Conservation (phyloP, 1,140 invertebrate species). For the Drosophila lacertosa region DNA sequence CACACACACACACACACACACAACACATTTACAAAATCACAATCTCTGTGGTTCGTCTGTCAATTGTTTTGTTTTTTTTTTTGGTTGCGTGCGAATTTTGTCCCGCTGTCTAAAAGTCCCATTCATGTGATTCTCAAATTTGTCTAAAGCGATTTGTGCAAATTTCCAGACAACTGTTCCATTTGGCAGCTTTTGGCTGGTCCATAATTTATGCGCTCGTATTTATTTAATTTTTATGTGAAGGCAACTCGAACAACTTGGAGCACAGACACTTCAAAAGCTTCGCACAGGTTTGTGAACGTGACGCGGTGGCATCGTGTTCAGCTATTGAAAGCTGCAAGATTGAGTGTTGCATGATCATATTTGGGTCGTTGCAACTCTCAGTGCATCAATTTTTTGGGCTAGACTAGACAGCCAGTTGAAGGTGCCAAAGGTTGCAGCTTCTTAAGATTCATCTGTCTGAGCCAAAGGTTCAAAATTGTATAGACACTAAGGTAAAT, state of each 20-base stretch:
- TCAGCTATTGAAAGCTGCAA: constrained; percentile 33
- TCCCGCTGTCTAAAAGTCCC: not conserved
- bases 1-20: constrained; percentile 4
- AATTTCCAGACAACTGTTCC: constrained; percentile 38
- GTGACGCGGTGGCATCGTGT: constrained; percentile 6
- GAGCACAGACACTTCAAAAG: not conserved
- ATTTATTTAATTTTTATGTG: constrained; percentile 74
- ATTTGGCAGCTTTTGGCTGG: constrained; percentile 17
- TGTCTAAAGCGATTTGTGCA: constrained; percentile 78
- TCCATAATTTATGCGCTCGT: constrained; percentile 68
- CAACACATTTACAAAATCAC: constrained; percentile 7
- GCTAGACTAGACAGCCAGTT: not conserved
- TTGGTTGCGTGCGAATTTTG: constrained; percentile 69
- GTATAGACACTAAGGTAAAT: no score
- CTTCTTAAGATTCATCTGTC: not conserved
- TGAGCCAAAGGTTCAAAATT: no score
- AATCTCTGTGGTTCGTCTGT: constrained; percentile 71
- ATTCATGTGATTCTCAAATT: constrained; percentile 75
- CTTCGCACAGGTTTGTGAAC: constrained; percentile 23
- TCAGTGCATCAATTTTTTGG: not conserved
- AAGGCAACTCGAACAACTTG: constrained; percentile 35
- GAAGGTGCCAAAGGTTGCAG: constrained; percentile 18
- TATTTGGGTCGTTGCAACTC: constrained; percentile 33
- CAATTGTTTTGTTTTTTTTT: constrained; percentile 55
- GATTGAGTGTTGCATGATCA: constrained; percentile 36